phyloP scores from a whole-genome alignment of 2,888 invertebrate genomes.

The Hylaea fasciaria region DNA sequence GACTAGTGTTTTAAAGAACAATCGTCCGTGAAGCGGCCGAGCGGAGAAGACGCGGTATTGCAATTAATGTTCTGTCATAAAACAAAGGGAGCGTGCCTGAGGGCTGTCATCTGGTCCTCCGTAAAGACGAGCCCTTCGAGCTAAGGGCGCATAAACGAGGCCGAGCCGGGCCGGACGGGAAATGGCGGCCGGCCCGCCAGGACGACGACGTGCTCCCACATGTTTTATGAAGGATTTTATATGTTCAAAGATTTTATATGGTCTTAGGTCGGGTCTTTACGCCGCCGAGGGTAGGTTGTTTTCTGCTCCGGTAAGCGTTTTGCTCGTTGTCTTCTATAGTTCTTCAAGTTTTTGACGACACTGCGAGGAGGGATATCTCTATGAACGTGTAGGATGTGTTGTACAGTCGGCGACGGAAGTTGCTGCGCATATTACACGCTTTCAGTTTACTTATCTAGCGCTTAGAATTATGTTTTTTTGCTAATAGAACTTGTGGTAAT shows the following conservation, averaged over 20 bases:
- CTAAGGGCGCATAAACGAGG: slow-evolving; percentile 23
- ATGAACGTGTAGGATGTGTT: too few relatives aligned
- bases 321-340: not conserved
- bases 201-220: slow-evolving; percentile 22
- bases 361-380: too few relatives aligned
- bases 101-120: slow-evolving; percentile 26
- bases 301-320: slow-evolving; percentile 19
- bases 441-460: too few relatives aligned
- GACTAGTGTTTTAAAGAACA: too few relatives aligned
- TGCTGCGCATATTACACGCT: too few relatives aligned
- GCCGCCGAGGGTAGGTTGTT: slow-evolving; percentile 13
- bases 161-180: slow-evolving; percentile 4
- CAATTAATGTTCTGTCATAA: slow-evolving; percentile 30
- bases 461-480: too few relatives aligned
- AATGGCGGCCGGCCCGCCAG: slow-evolving; percentile 14
- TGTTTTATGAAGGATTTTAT: slow-evolving; percentile 31
- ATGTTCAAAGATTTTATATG: slow-evolving; percentile 25
- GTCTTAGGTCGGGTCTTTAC: slow-evolving; percentile 13
- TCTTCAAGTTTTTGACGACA: too few relatives aligned
- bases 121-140: slow-evolving; percentile 19
- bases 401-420: too few relatives aligned
- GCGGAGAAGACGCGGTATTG: slow-evolving; percentile 10
- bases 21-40: too few relatives aligned
- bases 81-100: slow-evolving; percentile 26
- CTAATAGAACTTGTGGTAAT: too few relatives aligned